phyloP scores from a whole-genome alignment of 1,140 invertebrate species.

The Musca vetustissima region DNA sequence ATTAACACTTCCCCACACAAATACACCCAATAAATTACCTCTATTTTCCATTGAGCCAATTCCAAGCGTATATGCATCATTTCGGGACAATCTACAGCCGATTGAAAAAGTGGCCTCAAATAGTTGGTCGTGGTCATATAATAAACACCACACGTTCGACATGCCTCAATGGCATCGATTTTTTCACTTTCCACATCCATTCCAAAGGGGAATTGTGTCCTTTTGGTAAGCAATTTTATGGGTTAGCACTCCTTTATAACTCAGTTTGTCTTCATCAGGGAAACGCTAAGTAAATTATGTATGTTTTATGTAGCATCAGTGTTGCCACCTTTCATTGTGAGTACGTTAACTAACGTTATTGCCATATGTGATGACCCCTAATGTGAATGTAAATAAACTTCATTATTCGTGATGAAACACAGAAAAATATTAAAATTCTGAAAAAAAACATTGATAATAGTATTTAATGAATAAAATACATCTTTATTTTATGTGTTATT shows the following conservation, averaged over 20 bases:
- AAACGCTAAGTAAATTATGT: too few species aligned
- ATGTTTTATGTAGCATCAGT: too few species aligned
- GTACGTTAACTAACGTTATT: too few species aligned
- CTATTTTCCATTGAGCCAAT: conserved; percentile 39
- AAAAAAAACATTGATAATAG: too few species aligned
- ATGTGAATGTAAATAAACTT: conserved; percentile 30
- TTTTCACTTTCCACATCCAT: conserved; percentile 19
- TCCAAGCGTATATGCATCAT: conserved; percentile 43
- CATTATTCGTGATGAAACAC: not conserved
- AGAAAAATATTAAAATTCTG: too few species aligned
- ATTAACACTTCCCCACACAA: not conserved
- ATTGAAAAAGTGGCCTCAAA: conserved; percentile 24
- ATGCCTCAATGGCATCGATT: conserved; percentile 38
- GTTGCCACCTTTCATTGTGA: too few species aligned
- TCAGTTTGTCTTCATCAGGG: conserved; percentile 1
- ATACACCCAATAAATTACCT: conserved; percentile 27
- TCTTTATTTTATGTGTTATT: too few species aligned
- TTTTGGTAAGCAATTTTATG: too few species aligned
- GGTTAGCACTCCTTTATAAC: conserved; percentile 32
- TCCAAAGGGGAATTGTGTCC: not conserved
- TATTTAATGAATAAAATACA: too few species aligned
- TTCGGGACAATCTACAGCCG: conserved; percentile 28
- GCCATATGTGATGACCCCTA: too few species aligned
- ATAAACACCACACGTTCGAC: conserved; percentile 46
- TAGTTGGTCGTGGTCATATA: conserved; percentile 31